These are phyloP conservation scores for Dorcus parallelipipedus DNA, from an alignment of 2,888 invertebrate genomes.

Conservation along the genomic window DNA sequence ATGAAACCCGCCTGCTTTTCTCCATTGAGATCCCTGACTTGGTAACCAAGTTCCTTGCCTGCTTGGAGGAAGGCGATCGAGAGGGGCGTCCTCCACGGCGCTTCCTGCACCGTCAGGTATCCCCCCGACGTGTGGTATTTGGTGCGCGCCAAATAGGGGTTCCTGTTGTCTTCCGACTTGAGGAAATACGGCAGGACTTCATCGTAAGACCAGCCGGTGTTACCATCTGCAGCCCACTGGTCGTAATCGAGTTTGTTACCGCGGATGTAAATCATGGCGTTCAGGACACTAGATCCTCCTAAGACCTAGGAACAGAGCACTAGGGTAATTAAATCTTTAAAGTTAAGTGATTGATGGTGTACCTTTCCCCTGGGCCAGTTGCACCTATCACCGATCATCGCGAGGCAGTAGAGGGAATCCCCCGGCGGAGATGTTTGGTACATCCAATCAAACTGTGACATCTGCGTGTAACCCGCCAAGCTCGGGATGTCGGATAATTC, in stretches of 20 bases:
- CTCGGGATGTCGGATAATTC: constrained; percentile 87
- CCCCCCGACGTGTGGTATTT: constrained; percentile 76
- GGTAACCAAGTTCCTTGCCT: constrained; percentile 72
- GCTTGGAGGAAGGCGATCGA: constrained; percentile 81
- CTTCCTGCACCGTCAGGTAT: constrained; percentile 78
- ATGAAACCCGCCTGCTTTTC: constrained; percentile 82
- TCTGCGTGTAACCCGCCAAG: constrained; percentile 78
- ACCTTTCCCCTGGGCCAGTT: constrained; percentile 91
- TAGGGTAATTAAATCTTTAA: neutral
- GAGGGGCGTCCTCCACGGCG: constrained; percentile 79
- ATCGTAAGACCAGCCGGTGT: constrained; percentile 82
- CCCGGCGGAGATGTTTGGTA: constrained; percentile 80
- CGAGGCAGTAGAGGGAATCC: constrained; percentile 78
- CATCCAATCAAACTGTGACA: constrained; percentile 88
- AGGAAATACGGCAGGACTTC: constrained; percentile 80
- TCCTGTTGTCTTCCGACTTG: constrained; percentile 85
- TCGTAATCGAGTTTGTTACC: constrained; percentile 87
- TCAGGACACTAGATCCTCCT: constrained; percentile 83
- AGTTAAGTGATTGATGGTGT: constrained; percentile 18
- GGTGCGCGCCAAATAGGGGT: constrained; percentile 73
- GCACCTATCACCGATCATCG: constrained; percentile 83
- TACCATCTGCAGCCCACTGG: constrained; percentile 78
- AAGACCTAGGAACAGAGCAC: constrained; percentile 50
- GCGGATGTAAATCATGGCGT: constrained; percentile 89
- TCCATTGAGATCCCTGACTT: constrained; percentile 77